Evolutionary conservation across 2,797 vertebrate species (phyloP), one percentile per base, ranked within the genome.

Genomic region (Eulemur albifrons): DNA sequence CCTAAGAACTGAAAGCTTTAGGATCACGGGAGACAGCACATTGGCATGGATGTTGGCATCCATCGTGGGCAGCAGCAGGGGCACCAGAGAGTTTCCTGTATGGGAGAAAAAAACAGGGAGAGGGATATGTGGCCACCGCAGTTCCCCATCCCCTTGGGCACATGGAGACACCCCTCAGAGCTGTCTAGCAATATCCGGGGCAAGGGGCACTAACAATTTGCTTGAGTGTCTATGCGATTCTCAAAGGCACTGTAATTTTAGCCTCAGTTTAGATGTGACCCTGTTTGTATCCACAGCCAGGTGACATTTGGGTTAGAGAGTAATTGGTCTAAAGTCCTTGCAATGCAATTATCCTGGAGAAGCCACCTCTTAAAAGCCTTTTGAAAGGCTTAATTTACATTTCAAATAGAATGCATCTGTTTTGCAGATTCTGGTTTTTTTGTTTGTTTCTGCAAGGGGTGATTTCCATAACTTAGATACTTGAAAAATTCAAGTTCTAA

Each of bases 361-460:
- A 75, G 30, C 59, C 72, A 84, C 86, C 77, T 76, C 67, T 90
- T 90, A 82, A 93, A 89, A 84, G 79, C 86, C 12, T 91, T 76
- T 94, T 87, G 87, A 87, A 95, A 89, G 40, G 32, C 52, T 90
- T 80, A 77, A 93, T 93, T 97, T 85, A 43, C 69, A 79, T 93
- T 69, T 61, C 67, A 88, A 93, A 88, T 70, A 93, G 75, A 81
- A 90, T 63, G 52, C 18, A 73, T 90, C 73, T 88, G 27, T 90
- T 93, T 93, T 87, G 76, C n/a, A 92, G 81, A 75, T 52, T 86
- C 40, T 38, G 15, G 10, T 50, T 80, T 40, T 54, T 59, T 30
- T 30, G 38, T 86, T 97, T 91, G 23, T 86, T 94, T 80, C 84
- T 92, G n/a, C 5, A 93, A 92, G 89, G 48, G 54, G 38, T 92